These are phyloP conservation scores for Aldabrachelys gigantea DNA, from an alignment of 2,113 vertebrate species.

Conservation along the genomic window DNA sequence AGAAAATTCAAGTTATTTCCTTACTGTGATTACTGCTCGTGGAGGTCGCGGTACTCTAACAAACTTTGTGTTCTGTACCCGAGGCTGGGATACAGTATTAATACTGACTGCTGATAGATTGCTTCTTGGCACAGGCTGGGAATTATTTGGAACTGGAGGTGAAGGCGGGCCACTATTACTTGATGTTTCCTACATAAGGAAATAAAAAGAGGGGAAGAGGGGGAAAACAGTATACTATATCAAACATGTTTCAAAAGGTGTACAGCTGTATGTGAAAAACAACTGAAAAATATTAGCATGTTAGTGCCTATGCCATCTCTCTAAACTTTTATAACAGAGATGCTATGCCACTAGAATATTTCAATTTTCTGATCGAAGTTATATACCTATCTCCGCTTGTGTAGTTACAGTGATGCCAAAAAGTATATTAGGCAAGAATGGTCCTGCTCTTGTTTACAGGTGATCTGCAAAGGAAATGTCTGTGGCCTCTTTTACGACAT, in stretches of 20 bases:
- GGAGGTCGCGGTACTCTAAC: conserved; percentile 82
- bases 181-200: conserved; percentile 77
- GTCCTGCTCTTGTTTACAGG: background rate
- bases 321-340: background rate
- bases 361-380: background rate
- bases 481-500: fast-evolving
- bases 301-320: background rate
- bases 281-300: background rate
- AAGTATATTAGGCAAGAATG: background rate
- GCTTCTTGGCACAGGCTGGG: conserved; percentile 80
- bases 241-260: background rate
- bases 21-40: conserved; percentile 86
- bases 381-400: background rate
- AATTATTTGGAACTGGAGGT: conserved; percentile 76
- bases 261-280: background rate
- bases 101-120: conserved; percentile 88
- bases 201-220: background rate
- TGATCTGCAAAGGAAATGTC: background rate
- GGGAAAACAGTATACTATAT: no score
- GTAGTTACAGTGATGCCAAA: background rate
- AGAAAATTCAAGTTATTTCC: conserved; percentile 24
- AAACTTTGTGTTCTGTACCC: conserved; percentile 84
- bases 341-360: background rate
- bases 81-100: conserved; percentile 84
- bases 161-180: conserved; percentile 87